Conservation (phyloP, 2,888 invertebrate genomes). For the Pammene fasciana region DNA sequence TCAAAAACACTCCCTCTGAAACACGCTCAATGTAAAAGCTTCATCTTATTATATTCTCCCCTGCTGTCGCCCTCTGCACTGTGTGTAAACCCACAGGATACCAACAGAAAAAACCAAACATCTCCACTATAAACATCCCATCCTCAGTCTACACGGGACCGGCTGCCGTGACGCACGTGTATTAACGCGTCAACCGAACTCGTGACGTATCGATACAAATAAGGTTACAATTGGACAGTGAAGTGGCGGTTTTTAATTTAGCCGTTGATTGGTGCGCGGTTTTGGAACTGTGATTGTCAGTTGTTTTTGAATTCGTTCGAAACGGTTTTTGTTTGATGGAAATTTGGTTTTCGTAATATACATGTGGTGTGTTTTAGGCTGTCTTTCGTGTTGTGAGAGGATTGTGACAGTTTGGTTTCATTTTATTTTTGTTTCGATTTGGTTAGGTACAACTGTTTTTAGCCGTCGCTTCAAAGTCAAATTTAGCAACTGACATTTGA, state of each 20-base stretch:
- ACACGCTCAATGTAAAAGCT: background rate
- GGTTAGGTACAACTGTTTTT: background rate
- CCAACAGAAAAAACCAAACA: constrained; percentile 49
- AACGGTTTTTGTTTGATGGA: constrained; percentile 16
- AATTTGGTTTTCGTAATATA: background rate
- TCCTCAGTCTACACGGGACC: constrained; percentile 55
- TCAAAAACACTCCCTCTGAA: too few species aligned
- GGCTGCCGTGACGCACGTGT: constrained; percentile 53
- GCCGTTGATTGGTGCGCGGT: constrained; percentile 18
- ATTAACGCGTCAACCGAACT: constrained; percentile 46
- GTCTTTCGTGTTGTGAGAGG: constrained; percentile 13
- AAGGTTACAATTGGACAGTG: constrained; percentile 19
- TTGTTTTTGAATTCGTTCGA: constrained; percentile 34
- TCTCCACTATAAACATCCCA: constrained; percentile 41
- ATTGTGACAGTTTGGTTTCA: background rate
- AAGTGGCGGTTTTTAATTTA: constrained; percentile 42
- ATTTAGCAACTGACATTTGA: too few species aligned
- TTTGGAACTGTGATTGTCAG: constrained; percentile 25
- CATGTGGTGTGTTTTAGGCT: background rate
- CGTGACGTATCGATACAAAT: constrained; percentile 10
- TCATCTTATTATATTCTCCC: background rate
- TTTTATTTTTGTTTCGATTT: background rate
- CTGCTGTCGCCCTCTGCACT: constrained; percentile 29
- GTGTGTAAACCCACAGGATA: constrained; percentile 21
- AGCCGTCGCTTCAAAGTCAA: background rate